These are phyloP conservation scores for Montipora capricornis DNA, from an alignment of 64 coral and sea anemone species.

Conservation along the genomic window DNA sequence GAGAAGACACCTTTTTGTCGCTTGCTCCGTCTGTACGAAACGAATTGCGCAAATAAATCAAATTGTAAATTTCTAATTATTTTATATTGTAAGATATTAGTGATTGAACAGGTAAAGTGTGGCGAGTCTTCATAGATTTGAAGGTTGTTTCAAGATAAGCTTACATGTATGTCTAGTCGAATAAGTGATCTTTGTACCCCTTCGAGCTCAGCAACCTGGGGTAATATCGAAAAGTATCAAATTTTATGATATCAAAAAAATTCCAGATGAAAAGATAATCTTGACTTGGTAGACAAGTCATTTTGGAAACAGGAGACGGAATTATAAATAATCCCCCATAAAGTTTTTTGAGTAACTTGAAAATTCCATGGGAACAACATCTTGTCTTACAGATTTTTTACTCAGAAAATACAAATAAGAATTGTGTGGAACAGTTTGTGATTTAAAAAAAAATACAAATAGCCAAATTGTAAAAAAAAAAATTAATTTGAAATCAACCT, in stretches of 20 bases:
- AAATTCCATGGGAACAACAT: conserved; percentile 60
- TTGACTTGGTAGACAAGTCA: neutral
- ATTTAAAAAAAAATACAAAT: too few species aligned
- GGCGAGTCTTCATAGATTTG: neutral
- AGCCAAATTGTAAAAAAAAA: too few species aligned
- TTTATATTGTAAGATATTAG: conserved; percentile 14
- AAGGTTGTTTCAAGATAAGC: neutral
- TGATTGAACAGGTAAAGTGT: conserved; percentile 21
- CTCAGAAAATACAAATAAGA: too few species aligned
- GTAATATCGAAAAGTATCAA: conserved; percentile 1
- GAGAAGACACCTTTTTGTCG: neutral
- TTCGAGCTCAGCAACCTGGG: too few species aligned
- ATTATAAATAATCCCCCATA: neutral
- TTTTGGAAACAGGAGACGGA: neutral
- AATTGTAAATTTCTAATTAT: neutral
- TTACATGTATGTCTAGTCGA: neutral
- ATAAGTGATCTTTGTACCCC: conserved; percentile 28
- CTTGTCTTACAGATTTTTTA: neutral
- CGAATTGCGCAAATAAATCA: neutral
- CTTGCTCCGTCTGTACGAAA: neutral
- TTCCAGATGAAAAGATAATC: neutral
- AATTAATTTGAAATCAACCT: too few species aligned
- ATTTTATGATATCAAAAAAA: neutral
- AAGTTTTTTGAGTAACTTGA: neutral
- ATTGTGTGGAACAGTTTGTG: too few species aligned